Evolutionary conservation across 2,888 invertebrate genomes (phyloP), one percentile per base, ranked within the genome.

Genomic region (Linnaemya vulpina): DNA sequence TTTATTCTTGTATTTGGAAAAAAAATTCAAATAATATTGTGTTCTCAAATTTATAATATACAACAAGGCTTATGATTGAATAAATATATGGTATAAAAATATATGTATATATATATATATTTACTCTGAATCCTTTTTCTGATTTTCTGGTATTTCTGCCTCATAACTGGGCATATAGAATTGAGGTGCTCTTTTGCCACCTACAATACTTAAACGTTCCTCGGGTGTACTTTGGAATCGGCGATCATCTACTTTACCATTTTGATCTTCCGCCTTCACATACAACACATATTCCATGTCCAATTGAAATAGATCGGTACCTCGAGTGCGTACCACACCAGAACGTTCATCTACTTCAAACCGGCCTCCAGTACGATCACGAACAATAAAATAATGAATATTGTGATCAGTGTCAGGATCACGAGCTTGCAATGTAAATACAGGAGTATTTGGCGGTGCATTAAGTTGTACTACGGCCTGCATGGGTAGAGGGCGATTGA

Each of bases 371-470:
- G 96, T 98, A 88, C 98, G 94, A 92, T 98, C 98, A 88, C 98
- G 94, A 38, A 98, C 97, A 88, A 99, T 98, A 93, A 98, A 98
- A 93, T 98, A 98, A 92, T 98, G 98, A 87, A 98, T 98, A 91
- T 97, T 97, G 92, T 98, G 97, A 93, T 98, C 98, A 0, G 98
- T 98, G 91, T 98, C 98, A 3, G 98, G 98, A 92, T 99, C 99
- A 87, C 98, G 94, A 17, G 99, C 99, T 92, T 98, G 98, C 35
- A 99, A 95, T n/a, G 98, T 98, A 93, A 98, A 99, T 5, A 99
- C 98, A 7, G 97, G 98, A 0, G 98, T 98, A 92, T 98, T 98
- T 51, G 98, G 97, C 4, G 98, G 97, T 4, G 98, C 98, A 92
- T 98, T 98, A 74, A 98, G 94, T 90, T 98, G 98, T 0, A 99